Conservation (phyloP, 1,140 invertebrate species). For the Fopius arisanus region DNA sequence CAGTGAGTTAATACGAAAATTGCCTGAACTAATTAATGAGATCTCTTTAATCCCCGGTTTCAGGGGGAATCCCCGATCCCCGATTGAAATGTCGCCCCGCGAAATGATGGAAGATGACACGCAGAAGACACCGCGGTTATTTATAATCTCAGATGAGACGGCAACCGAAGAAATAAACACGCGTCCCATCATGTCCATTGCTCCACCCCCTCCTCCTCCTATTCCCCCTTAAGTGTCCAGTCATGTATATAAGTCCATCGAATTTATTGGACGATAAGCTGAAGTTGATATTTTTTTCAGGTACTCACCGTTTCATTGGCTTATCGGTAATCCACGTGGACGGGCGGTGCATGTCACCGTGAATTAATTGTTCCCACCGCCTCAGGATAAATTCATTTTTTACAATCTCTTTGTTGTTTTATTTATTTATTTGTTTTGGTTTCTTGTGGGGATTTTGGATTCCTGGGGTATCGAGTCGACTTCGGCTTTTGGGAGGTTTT, state of each 20-base stretch:
- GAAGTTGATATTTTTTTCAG: conserved; percentile 16
- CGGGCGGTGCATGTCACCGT: not conserved
- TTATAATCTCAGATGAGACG: not conserved
- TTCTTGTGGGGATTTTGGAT: not conserved
- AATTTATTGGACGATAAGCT: conserved; percentile 49
- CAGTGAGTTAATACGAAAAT: no score
- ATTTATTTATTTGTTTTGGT: not conserved
- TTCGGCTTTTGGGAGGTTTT: not conserved
- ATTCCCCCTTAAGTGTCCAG: conserved; percentile 47
- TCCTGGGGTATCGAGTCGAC: no score
- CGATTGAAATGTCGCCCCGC: not conserved
- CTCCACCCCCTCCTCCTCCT: conserved; percentile 33
- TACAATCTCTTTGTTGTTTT: not conserved
- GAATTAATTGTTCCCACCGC: conserved; percentile 3
- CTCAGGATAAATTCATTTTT: not conserved
- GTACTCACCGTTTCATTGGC: conserved; percentile 17
- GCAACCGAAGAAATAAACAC: not conserved
- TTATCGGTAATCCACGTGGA: conserved; percentile 21
- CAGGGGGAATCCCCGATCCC: no score
- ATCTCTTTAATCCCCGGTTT: no score
- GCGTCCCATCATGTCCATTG: conserved; percentile 12
- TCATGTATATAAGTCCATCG: conserved; percentile 43
- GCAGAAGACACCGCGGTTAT: not conserved
- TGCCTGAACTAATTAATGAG: not conserved
- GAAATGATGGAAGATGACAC: not conserved